Percentiles rank a stretch among this genome's conserved stretches.
These are phyloP conservation scores for Melanotaenia trifasciata DNA, from an alignment of 2,797 vertebrate species.

Conservation along the genomic window DNA sequence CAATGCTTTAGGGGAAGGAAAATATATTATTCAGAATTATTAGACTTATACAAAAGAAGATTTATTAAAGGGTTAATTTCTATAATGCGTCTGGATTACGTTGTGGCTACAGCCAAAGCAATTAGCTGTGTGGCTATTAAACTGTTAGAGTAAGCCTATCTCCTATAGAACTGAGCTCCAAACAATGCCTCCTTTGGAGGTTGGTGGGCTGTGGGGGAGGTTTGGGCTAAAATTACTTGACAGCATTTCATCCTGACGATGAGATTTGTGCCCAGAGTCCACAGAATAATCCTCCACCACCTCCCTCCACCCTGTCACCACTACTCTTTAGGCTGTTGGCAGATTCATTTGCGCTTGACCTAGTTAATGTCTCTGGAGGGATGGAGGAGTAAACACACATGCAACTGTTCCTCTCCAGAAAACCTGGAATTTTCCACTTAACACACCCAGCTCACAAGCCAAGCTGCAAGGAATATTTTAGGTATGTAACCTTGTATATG, in stretches of 20 bases:
- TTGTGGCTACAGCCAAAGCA: conserved; percentile 53
- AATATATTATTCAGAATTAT: conserved; percentile 44
- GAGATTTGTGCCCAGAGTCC: conserved; percentile 63
- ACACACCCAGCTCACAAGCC: conserved; percentile 39
- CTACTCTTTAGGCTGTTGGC: conserved; percentile 67
- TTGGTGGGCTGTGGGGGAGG: conserved; percentile 64
- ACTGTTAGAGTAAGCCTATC: conserved; percentile 58
- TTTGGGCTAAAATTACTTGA: conserved; percentile 65
- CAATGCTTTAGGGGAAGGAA: conserved; percentile 22
- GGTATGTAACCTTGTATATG: not conserved
- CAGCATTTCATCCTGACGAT: conserved; percentile 54
- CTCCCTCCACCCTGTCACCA: conserved; percentile 42
- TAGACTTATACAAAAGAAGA: conserved; percentile 30
- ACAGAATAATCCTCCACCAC: conserved; percentile 16
- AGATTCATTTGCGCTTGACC: conserved; percentile 79
- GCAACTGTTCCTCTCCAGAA: conserved; percentile 55
- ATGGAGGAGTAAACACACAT: conserved; percentile 73
- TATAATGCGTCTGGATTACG: conserved; percentile 47
- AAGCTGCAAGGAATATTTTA: conserved; percentile 25
- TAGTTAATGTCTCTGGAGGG: conserved; percentile 75
- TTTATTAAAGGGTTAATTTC: conserved; percentile 56
- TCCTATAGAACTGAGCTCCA: conserved; percentile 44
- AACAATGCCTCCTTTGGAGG: conserved; percentile 49
- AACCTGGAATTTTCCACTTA: conserved; percentile 75
- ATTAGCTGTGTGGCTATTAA: conserved; percentile 66